phyloP scores from a whole-genome alignment of 1,140 invertebrate species.

The Calephelis virginiensis region DNA sequence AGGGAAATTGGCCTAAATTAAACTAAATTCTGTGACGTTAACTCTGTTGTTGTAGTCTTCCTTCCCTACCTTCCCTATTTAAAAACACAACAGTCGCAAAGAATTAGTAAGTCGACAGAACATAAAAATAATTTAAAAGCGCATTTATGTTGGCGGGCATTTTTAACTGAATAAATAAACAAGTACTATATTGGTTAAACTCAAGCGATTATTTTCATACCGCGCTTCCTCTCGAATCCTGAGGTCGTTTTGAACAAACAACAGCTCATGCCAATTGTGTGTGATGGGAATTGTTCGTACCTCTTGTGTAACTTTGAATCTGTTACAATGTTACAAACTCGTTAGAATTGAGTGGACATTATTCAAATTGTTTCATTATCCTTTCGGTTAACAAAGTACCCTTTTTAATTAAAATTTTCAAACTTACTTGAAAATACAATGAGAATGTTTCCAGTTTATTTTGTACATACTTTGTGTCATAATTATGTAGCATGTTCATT shows the following conservation, averaged over 20 bases:
- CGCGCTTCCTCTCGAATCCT: background rate
- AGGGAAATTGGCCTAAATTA: too few relatives aligned
- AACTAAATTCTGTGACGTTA: too few relatives aligned
- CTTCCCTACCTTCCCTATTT: too few relatives aligned
- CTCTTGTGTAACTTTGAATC: slow-evolving; percentile 8
- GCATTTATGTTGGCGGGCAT: too few relatives aligned
- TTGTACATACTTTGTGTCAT: too few relatives aligned
- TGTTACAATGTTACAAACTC: slow-evolving; percentile 17
- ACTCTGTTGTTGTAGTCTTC: too few relatives aligned
- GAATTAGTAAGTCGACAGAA: too few relatives aligned
- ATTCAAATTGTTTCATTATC: slow-evolving; percentile 2
- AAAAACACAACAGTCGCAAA: too few relatives aligned
- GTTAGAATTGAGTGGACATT: background rate
- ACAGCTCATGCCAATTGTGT: background rate
- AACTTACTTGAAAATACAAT: background rate
- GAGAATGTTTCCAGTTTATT: background rate
- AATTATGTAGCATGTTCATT: too few relatives aligned
- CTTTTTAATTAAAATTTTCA: slow-evolving; percentile 7
- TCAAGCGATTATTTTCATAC: background rate
- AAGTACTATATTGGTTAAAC: too few relatives aligned
- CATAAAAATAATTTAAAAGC: too few relatives aligned
- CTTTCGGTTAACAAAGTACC: background rate
- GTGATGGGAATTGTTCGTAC: slow-evolving; percentile 2
- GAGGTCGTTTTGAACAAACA: slow-evolving; percentile 6
- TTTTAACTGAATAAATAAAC: too few relatives aligned